Evolutionary conservation across 2,888 invertebrate species (phyloP).

Genomic region (Allygus modestus): DNA sequence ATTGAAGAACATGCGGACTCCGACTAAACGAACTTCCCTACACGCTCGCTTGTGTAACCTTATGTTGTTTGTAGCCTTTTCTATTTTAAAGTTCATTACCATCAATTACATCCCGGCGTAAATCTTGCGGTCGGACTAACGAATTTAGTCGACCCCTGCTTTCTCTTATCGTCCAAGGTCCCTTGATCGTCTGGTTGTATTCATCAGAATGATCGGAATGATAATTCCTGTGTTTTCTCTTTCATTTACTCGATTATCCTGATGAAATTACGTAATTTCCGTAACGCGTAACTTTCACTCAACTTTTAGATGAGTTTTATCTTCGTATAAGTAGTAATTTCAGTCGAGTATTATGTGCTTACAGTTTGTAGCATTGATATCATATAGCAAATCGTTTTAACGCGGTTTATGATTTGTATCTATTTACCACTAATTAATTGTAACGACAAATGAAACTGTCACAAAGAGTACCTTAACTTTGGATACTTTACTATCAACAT

Average conservation of each 20-base stretch:
- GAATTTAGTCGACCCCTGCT: neutral
- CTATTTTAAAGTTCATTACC: constrained; percentile 34
- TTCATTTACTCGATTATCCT: constrained; percentile 7
- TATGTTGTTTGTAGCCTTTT: constrained; percentile 4
- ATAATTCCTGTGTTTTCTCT: constrained; percentile 5
- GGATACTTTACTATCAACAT: too few species aligned
- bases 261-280: neutral
- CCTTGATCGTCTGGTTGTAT: neutral
- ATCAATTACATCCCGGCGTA: neutral
- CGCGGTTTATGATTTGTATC: too few species aligned
- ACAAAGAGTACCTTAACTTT: too few species aligned
- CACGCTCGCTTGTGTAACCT: neutral
- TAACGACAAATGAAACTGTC: too few species aligned
- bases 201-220: neutral
- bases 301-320: too few species aligned
- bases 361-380: too few species aligned
- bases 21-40: constrained; percentile 24
- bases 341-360: too few species aligned
- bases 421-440: too few species aligned
- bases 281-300: neutral
- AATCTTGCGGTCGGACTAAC: neutral
- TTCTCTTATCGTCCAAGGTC: constrained; percentile 28
- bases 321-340: too few species aligned
- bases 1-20: neutral
- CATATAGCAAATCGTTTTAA: too few species aligned